Base-by-base conservation (phyloP, 2,797 vertebrate species). In the Gallirallus australis region DNA sequence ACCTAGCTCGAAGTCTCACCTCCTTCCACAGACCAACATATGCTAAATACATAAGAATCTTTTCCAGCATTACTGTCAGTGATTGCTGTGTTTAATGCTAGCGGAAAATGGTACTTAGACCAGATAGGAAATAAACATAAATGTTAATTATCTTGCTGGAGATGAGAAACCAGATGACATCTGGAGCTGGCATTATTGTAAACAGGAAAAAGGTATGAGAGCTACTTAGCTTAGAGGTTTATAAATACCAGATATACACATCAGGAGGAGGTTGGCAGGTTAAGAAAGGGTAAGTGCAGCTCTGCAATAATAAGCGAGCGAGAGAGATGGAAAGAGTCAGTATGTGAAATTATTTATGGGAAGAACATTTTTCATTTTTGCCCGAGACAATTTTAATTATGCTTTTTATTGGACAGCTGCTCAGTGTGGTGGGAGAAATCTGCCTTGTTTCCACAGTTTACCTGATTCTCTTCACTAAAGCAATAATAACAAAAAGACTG, bases 71-170 rank as follows among this genome's bases (percentile, higher is more conserved):
- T 35, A 54, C 53, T 87, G 30, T 35, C 35, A 61, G 31, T 59
- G 19, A 63, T 28, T n/a, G 27, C 12, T 68, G 7, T 70, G 37
- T 78, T 89, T 90, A 76, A 72, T 59, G 31, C 9, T 78, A 54
- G 31, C 1, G 3, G 64, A 92, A 33, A 88, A 39, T 61, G 61
- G n/a, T 92, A 78, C 24, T 86, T 69, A 81, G n/a, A 82, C 12
- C 37, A 85, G 30, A 69, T 7, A 95, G 35, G 42, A 96, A 94
- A 76, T 79, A 89, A 91, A 75, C 25, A 71, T 53, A 92, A 91
- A 83, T 81, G n/a, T 75, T 89, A 83, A 92, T 50, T 87, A 57
- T 95, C 68, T 81, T 85, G 64, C 13, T 87, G 79, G 27, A 89
- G 40, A 91, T 75, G n/a, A 84, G 70, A 92, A 93, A 81, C 9